Evolutionary conservation across 2,797 vertebrate genomes (phyloP).

Genomic region (Botia kubotai): DNA sequence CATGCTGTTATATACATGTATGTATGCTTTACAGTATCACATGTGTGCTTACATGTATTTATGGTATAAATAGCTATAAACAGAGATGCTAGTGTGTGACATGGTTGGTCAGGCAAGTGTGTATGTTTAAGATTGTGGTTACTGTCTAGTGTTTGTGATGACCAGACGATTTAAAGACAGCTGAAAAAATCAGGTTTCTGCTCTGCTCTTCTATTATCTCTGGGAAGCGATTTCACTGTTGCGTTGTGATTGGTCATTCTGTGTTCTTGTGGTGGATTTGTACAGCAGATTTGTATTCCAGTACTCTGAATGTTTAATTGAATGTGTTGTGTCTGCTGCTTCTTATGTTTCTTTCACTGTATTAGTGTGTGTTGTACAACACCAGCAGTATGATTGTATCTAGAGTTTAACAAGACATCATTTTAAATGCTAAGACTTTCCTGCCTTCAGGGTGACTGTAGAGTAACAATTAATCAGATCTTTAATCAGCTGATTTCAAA

Average conservation of each 20-base stretch:
- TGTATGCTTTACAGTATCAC: no score
- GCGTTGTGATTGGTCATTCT: constrained; percentile 5
- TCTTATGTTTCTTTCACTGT: constrained; percentile 22
- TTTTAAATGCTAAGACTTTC: neutral
- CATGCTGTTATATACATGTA: no score
- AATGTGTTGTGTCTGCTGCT: constrained; percentile 5
- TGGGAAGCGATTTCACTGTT: neutral
- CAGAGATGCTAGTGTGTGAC: no score
- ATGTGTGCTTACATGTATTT: no score
- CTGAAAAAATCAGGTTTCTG: no score
- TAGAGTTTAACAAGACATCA: constrained; percentile 14
- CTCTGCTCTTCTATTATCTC: no score
- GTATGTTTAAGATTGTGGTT: no score
- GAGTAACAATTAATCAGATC: constrained; percentile 42
- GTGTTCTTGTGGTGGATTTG: neutral
- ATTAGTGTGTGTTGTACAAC: constrained; percentile 19
- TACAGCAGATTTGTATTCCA: neutral
- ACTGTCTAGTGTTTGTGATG: no score
- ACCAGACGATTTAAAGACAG: no score
- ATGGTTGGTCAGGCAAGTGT: no score
- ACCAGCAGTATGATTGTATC: constrained; percentile 6
- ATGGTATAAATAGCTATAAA: no score
- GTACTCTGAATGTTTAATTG: constrained; percentile 14
- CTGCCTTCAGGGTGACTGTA: constrained; percentile 16
- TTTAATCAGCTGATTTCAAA: constrained; percentile 50